Base-by-base conservation (phyloP, 2,113 vertebrate species). In the Rhegmatorhina hoffmannsi region DNA sequence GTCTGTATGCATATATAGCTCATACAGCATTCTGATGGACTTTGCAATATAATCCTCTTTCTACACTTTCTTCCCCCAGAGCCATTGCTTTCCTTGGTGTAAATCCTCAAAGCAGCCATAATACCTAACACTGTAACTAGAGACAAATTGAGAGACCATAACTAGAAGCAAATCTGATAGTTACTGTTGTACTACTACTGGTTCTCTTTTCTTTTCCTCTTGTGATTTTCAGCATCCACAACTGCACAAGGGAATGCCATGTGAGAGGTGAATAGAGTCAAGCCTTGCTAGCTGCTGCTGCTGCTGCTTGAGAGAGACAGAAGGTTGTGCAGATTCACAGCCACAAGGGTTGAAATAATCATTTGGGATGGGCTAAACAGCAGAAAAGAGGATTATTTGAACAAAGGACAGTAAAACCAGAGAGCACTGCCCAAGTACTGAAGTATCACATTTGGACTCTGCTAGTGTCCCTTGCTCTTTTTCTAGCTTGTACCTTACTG, bases 391-490 rank as follows among this genome's bases (percentile, higher is more conserved):
- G 18, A 56, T 56, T 56, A 13, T 84, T 38, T 62, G 36, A 34
- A 38, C 26, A 38, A 36, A 24, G 28, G 34, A 4, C 2, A 16
- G 36, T 43, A 47, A 88, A 73, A 72, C 5, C 9, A 34, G 28
- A 0, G 8, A 25, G 33, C 15, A 50, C 1, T 4, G 5, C 8
- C 3, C 11, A n/a, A 9, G 25, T 9, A n/a, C 47, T 88, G 47
- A 72, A 84, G 19, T 34, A 33, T 43, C 53, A 34, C 59, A 3
- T 74, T 64, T 46, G 44, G 55, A 43, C 12, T 36, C 52, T 66
- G 18, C 50, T 50, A 44, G 33, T 33, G 10, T 29, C 33, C 44
- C 19, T 78, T 17, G 23, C 44, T n/a, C 43, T 50, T 85, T 50
- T 58, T 40, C 13, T 24, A 52, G 33, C 53, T 60, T 2, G 13